Percentiles rank a stretch among this genome's conserved stretches.
Evolutionary conservation across 64 coral and sea anemone genomes (phyloP).

Genomic region (Montipora foliosa): DNA sequence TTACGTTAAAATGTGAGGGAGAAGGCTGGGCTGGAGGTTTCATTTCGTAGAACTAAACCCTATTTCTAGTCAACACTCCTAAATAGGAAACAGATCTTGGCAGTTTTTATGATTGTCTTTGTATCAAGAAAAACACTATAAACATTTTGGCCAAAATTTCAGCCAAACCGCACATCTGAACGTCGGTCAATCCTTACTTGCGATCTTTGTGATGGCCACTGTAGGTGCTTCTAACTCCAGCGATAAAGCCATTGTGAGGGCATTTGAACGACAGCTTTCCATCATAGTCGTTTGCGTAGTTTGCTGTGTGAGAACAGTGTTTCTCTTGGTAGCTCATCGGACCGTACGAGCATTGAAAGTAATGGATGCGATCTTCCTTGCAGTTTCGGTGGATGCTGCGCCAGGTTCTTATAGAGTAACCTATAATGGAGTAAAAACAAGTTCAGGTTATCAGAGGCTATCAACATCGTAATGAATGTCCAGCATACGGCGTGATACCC

Average conservation of each 20-base stretch:
- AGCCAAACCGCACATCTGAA: too few relatives aligned
- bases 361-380: slow-evolving; percentile 34
- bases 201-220: not conserved
- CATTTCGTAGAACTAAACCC: too few relatives aligned
- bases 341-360: not conserved
- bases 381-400: not conserved
- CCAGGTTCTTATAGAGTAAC: not conserved
- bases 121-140: too few relatives aligned
- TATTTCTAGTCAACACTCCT: too few relatives aligned
- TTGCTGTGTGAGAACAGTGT: not conserved
- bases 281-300: slow-evolving; percentile 41
- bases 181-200: not conserved
- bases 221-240: not conserved
- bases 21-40: too few relatives aligned
- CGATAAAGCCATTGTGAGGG: slow-evolving; percentile 27
- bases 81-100: too few relatives aligned
- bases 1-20: too few relatives aligned
- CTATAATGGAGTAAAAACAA: not conserved
- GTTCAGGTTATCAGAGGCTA: too few relatives aligned
- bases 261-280: not conserved
- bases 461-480: too few relatives aligned
- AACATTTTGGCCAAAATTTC: too few relatives aligned
- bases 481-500: too few relatives aligned
- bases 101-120: too few relatives aligned
- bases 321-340: not conserved